A percentile compares a stretch with the other conserved stretches of the same genome.
phyloP scores from a whole-genome alignment of 2,888 invertebrate genomes.

The Coelogynopora nodosa region DNA sequence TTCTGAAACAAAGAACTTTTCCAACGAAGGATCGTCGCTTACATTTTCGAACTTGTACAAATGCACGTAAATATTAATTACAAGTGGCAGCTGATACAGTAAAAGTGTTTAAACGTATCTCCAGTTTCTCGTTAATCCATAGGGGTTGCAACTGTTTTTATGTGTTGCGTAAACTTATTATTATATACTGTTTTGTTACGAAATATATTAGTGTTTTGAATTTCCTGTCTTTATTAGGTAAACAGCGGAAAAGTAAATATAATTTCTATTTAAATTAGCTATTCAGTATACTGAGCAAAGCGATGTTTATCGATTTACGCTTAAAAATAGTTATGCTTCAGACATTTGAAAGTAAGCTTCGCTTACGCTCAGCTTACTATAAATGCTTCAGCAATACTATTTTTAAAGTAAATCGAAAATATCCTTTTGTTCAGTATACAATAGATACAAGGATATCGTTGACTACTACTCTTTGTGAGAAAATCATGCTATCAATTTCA shows the following conservation, averaged over 20 bases:
- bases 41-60: neutral
- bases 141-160: neutral
- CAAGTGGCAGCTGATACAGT: constrained; percentile 13
- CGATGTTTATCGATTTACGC: neutral
- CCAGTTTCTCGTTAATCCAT: neutral
- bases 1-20: constrained; percentile 5
- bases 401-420: constrained; percentile 20
- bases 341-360: neutral
- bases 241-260: neutral
- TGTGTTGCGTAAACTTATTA: neutral
- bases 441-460: no score
- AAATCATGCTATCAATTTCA: no score
- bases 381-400: neutral
- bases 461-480: no score
- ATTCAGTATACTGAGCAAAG: constrained; percentile 1
- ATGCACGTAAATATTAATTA: neutral
- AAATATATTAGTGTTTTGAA: neutral
- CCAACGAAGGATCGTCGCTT: constrained; percentile 24
- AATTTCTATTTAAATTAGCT: constrained; percentile 11
- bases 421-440: constrained; percentile 6
- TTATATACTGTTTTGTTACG: neutral
- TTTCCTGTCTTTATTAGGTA: neutral
- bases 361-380: no score
- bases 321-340: neutral
- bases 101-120: constrained; percentile 12